Conservation (phyloP, 2,797 vertebrate genomes). For the Xenops minutus region DNA sequence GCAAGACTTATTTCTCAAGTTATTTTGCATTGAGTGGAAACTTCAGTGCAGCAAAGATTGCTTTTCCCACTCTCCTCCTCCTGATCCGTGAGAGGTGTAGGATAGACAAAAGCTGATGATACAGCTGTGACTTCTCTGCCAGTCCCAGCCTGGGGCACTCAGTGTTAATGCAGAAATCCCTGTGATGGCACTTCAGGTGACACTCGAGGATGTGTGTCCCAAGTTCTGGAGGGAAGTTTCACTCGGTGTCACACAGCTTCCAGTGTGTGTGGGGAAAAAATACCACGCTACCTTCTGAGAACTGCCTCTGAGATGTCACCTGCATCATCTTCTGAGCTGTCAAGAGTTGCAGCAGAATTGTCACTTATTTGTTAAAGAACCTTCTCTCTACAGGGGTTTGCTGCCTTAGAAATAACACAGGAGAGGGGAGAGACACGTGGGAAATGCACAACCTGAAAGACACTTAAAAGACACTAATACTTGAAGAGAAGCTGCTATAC, state of each 20-base stretch:
- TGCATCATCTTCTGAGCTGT: slow-evolving; percentile 29
- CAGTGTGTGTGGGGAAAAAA: neutral
- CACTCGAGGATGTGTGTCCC: neutral
- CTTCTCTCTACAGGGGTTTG: neutral
- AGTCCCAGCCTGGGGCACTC: neutral
- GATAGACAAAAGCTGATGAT: neutral
- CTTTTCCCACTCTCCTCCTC: neutral
- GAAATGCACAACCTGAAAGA: neutral
- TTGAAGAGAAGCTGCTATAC: neutral
- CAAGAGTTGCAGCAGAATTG: neutral
- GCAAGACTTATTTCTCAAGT: accelerated
- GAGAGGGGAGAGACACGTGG: neutral
- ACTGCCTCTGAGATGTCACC: neutral
- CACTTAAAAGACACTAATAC: neutral
- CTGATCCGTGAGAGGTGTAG: neutral
- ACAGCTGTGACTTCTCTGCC: neutral
- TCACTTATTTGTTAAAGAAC: neutral
- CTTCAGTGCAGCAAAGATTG: neutral
- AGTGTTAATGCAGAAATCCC: neutral
- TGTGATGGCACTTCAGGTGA: neutral
- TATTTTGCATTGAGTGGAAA: neutral
- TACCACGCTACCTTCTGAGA: neutral
- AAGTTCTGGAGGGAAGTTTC: neutral
- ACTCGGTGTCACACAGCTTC: neutral
- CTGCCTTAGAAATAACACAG: neutral